A percentile compares a stretch with the other conserved stretches of the same genome.
Evolutionary conservation across 2,888 invertebrate species (phyloP).

Genomic region (Meloe dianella): DNA sequence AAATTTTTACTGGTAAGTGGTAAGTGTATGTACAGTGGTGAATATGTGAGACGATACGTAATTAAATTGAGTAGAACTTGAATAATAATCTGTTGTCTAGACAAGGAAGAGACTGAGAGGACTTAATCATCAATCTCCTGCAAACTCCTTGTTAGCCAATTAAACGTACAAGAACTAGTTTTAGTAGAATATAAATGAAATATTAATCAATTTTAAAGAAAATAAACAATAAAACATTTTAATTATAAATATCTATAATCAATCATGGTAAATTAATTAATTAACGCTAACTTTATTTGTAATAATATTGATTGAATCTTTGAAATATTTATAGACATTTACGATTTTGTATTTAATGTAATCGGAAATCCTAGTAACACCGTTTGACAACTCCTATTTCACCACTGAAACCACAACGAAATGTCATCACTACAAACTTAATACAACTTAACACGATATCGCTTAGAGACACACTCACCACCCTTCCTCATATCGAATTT

Average conservation of each 20-base stretch:
- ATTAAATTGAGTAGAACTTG: not conserved
- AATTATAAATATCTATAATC: not conserved
- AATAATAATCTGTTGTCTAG: constrained; percentile 5
- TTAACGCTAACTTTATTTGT: not conserved
- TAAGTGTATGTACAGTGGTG: not conserved
- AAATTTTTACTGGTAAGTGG: not conserved
- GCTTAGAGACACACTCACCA: not conserved
- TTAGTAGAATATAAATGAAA: not conserved
- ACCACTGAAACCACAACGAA: constrained; percentile 16
- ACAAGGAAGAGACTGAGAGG: constrained; percentile 5
- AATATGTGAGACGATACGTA: not conserved
- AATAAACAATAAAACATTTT: not conserved
- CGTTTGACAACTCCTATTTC: constrained; percentile 1
- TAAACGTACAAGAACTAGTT: not conserved
- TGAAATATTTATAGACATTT: not conserved
- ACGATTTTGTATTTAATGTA: not conserved
- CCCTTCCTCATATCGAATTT: constrained; percentile 10
- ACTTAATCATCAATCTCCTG: not conserved
- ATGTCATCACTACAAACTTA: constrained; percentile 15
- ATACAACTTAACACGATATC: constrained; percentile 15
- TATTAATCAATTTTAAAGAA: not conserved
- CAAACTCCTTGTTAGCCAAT: not conserved
- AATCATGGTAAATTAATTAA: not conserved
- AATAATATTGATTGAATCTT: not conserved
- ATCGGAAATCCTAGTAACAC: not conserved